Percentiles rank a stretch among this genome's conserved stretches.
Evolutionary conservation across 1,140 invertebrate species (phyloP).

Genomic region (Neomicropteryx cornuta): DNA sequence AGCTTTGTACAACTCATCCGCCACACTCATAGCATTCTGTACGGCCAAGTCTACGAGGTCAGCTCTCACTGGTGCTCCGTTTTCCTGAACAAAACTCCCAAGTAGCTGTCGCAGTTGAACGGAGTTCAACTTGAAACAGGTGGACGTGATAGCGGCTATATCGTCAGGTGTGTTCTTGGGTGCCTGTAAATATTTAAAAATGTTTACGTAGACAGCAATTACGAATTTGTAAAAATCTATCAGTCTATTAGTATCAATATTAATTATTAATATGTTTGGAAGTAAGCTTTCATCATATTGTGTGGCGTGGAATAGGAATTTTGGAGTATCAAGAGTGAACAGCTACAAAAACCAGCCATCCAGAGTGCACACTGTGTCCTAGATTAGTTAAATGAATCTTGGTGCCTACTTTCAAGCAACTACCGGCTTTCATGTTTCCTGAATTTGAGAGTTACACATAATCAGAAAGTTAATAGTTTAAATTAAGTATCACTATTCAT

Average conservation of each 20-base stretch:
- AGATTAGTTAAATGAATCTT: too few species aligned
- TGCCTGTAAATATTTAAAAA: constrained; percentile 38
- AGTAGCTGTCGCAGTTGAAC: constrained; percentile 81
- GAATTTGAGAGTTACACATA: too few species aligned
- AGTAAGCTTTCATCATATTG: too few species aligned
- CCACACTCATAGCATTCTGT: constrained; percentile 81
- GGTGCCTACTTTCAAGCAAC: too few species aligned
- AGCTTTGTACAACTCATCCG: constrained; percentile 80
- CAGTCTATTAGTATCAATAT: constrained; percentile 1
- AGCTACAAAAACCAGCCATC: too few species aligned
- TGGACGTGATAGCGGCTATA: constrained; percentile 77
- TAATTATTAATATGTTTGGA: too few species aligned
- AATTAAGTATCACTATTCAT: too few species aligned
- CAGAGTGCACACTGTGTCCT: too few species aligned
- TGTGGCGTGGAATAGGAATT: too few species aligned
- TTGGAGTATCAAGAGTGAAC: too few species aligned
- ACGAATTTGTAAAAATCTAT: background rate
- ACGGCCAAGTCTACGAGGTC: constrained; percentile 50
- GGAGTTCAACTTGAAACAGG: constrained; percentile 96
- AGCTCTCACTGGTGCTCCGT: constrained; percentile 32
- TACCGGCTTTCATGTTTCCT: too few species aligned
- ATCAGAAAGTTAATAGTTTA: too few species aligned
- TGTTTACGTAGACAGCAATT: constrained; percentile 3
- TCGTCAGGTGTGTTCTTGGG: constrained; percentile 87
- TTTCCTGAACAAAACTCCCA: constrained; percentile 38